These are phyloP conservation scores for Platalea minor DNA, from an alignment of 2,797 vertebrate species.

Conservation along the genomic window DNA sequence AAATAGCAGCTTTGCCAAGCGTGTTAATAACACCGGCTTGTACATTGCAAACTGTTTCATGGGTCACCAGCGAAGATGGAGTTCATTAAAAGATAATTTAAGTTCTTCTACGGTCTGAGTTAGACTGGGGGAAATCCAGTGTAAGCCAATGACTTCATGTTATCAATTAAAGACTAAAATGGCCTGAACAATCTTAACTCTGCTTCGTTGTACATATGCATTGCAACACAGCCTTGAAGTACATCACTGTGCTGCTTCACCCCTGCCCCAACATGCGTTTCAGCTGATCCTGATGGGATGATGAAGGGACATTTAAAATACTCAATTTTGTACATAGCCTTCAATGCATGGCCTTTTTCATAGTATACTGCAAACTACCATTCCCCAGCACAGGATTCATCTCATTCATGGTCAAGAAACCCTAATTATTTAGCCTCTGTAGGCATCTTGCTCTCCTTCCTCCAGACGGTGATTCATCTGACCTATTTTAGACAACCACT, in stretches of 20 bases:
- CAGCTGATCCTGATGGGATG: not conserved
- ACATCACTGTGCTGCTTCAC: not conserved
- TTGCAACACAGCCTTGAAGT: not conserved
- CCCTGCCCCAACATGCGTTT: not conserved
- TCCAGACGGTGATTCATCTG: not conserved
- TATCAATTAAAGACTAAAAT: not conserved
- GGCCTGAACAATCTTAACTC: not conserved
- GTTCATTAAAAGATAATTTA: not conserved
- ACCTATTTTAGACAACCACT: not conserved
- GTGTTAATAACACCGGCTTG: not conserved
- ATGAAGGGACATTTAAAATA: not conserved
- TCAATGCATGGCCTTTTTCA: not conserved
- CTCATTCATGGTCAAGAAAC: not conserved
- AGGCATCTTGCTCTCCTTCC: not conserved
- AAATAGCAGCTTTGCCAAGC: not conserved
- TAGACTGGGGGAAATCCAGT: not conserved
- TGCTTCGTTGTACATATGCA: not conserved
- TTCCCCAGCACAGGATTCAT: not conserved
- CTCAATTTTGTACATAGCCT: accelerated
- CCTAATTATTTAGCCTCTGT: not conserved
- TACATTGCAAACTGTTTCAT: not conserved
- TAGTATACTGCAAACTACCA: not conserved
- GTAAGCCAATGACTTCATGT: not conserved
- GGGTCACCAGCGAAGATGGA: not conserved
- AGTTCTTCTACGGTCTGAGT: not conserved